phyloP scores from a whole-genome alignment of 2,797 vertebrate species.

The Iguana delicatissima region DNA sequence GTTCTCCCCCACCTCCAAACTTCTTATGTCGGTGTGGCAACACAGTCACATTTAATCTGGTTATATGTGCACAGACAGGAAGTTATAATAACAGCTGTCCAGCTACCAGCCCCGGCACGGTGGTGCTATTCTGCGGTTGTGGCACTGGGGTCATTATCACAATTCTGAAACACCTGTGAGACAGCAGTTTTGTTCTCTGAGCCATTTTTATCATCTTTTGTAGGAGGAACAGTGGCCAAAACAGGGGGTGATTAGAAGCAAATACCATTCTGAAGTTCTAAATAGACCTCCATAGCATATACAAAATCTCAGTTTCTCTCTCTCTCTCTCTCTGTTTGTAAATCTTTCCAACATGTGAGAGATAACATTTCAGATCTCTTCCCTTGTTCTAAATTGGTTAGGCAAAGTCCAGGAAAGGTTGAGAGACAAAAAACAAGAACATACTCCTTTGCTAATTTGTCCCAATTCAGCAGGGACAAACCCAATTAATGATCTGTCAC shows the following conservation, averaged over 20 bases:
- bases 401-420: neutral
- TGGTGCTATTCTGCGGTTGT: neutral
- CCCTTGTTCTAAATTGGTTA: neutral
- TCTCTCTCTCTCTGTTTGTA: neutral
- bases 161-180: neutral
- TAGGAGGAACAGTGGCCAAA: conserved; percentile 40
- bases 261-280: neutral
- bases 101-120: accelerated
- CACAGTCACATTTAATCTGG: accelerated
- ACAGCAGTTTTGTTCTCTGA: conserved; percentile 23
- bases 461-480: too few species aligned
- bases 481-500: too few species aligned
- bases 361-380: neutral
- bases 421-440: neutral
- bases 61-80: neutral
- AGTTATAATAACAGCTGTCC: neutral
- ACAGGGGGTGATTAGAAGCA: neutral
- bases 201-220: conserved; percentile 1
- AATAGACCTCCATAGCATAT: neutral
- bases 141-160: neutral
- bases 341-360: neutral
- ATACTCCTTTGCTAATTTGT: too few species aligned
- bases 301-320: neutral
- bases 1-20: too few species aligned
- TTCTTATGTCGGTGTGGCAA: neutral